phyloP scores from a whole-genome alignment of 2,113 vertebrate species.

The Ctenodactylus gundi region DNA sequence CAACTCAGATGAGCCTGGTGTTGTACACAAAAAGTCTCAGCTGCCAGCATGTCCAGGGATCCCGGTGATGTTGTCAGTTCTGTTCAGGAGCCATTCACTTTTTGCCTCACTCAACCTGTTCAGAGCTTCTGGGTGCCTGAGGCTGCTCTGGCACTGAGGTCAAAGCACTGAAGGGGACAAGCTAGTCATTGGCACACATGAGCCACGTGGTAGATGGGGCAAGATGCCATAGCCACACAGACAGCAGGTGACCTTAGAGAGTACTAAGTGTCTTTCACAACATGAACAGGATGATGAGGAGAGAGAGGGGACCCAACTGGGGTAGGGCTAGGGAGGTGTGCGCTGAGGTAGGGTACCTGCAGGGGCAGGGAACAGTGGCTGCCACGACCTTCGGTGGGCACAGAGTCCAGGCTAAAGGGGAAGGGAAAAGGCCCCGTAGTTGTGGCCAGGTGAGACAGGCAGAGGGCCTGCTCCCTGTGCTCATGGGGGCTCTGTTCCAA shows the following conservation, averaged over 20 bases:
- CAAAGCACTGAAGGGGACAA: background rate
- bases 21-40: background rate
- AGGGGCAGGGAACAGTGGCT: background rate
- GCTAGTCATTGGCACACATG: background rate
- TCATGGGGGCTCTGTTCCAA: background rate
- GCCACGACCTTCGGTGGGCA: too few species aligned
- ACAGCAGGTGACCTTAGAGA: background rate
- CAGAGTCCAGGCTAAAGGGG: background rate
- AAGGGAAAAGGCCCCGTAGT: background rate
- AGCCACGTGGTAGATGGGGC: background rate
- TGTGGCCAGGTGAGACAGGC: background rate
- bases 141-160: background rate
- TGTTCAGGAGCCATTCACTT: background rate
- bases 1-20: background rate
- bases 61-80: background rate
- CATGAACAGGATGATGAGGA: background rate
- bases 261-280: background rate
- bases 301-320: background rate
- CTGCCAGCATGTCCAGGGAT: background rate
- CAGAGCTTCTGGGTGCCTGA: fast-evolving
- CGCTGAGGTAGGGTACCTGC: background rate
- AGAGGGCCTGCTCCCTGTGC: fast-evolving
- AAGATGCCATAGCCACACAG: background rate
- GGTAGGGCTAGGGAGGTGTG: background rate
- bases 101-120: background rate